phyloP scores from a whole-genome alignment of 2,888 invertebrate species.

The Cyrtodaria siliqua region DNA sequence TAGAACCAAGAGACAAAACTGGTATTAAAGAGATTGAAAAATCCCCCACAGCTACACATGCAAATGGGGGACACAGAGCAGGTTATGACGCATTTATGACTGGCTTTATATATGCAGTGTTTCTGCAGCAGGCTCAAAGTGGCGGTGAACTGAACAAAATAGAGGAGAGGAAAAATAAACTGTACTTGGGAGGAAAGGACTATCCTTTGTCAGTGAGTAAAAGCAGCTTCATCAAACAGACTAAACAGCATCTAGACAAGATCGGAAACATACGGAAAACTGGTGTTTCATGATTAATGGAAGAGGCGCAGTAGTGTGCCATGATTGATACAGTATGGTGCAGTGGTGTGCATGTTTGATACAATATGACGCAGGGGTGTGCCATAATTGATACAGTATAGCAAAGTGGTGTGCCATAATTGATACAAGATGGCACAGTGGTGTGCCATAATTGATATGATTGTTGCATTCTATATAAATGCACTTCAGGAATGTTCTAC shows the following conservation, averaged over 20 bases:
- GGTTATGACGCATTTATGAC: constrained; percentile 87
- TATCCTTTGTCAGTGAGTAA: constrained; percentile 84
- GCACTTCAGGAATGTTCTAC: no score
- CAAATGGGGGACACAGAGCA: constrained; percentile 84
- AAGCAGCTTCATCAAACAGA: constrained; percentile 83
- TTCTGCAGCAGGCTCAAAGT: constrained; percentile 60
- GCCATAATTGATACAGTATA: no score
- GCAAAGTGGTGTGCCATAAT: no score
- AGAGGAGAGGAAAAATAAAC: constrained; percentile 81
- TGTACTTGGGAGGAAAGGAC: constrained; percentile 85
- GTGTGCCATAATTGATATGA: no score
- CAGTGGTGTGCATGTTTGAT: no score
- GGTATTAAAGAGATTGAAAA: not conserved
- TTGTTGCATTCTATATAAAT: no score
- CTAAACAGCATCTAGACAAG: constrained; percentile 79
- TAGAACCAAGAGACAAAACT: constrained; percentile 5
- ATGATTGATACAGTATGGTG: no score
- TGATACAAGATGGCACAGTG: no score
- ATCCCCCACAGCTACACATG: constrained; percentile 17
- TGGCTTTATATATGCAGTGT: constrained; percentile 84
- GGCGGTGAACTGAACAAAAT: constrained; percentile 59
- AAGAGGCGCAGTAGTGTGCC: no score
- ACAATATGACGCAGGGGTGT: no score
- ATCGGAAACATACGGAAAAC: constrained; percentile 49
- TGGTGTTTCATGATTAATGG: no score